Evolutionary conservation across 2,797 vertebrate genomes (phyloP), one percentile per base, ranked within the genome.

Genomic region (Emydoidea blandingii): DNA sequence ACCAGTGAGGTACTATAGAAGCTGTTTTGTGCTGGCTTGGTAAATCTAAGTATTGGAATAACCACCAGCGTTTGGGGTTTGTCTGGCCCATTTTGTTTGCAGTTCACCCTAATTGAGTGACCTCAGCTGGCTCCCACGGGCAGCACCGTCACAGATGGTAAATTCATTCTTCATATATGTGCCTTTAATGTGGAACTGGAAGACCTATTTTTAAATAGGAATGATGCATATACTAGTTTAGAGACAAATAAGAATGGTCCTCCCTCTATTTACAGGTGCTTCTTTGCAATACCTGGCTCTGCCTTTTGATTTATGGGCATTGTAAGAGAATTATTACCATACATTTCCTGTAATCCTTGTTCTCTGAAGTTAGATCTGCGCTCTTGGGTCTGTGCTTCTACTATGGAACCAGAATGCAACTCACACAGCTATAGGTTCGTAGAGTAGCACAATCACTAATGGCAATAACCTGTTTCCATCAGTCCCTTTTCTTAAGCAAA

Each of bases 241-340:
- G 50, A 0, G 0, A 16, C 12, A 19, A 27, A 54, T 54, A 50
- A 2, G 44, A 9, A 47, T 79, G 0, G 0, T 84, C 50, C 90
- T 91, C 65, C 85, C 79, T 10, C 7, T 25, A 53, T 14, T 56
- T 83, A 41, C 29, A 91, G 37, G 27, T 29, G n/a, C 68, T 89
- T 80, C 8, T 62, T 89, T 87, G 5, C 52, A 37, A 3, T 50
- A 1, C 47, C 34, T 79, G 49, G 14, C 56, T 57, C 56, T 27
- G 56, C 25, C 56, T 57, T 57, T 57, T 57, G 56, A 57, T 57
- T 27, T 56, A 57, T 25, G 56, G 56, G 25, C 56, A 57, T 57
- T 57, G 10, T 57, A 57, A 57, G 56, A 57, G 25, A 57, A 57
- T 57, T 27, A 57, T 27, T 57, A 54, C 53, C 53, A 12, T 57